Evolutionary conservation across 2,888 invertebrate genomes (phyloP), one percentile per base, ranked within the genome.

Genomic region (Busseola fusca): DNA sequence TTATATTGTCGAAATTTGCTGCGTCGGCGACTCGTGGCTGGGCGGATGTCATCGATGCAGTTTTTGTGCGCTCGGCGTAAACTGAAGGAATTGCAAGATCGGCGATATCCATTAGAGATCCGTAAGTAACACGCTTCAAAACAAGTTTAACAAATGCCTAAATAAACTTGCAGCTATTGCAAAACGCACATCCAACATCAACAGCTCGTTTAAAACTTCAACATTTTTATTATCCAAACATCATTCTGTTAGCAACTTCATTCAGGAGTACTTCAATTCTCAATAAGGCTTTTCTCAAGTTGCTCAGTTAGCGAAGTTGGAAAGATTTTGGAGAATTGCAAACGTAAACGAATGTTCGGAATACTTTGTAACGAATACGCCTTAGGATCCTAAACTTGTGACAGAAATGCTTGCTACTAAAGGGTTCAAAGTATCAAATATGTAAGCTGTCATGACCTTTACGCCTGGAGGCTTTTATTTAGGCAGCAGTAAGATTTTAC

Each of bases 291-390:
- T 57, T 70, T 30, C 30, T 21, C 14, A 60, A 56, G n/a, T n/a
- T n/a, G 37, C 34, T 0, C 4, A 63, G 62, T 48, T 63, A 0
- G 4, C 3, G 3, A 45, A 56, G 59, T 56, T 60, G 14, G 27
- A 25, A 74, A 48, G 14, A 66, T 74, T 45, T 45, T 42, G 16
- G 0, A 34, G 25, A 25, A 50, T 56, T 10, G 50, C 63, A 56
- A 59, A 64, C 48, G 42, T 50, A 14, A 58, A 42, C 48, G 40
- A 50, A 63, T 57, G n/a, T 30, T 63, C 6, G 1, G n/a, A 50
- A 59, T 59, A 64, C 30, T 76, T 74, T 10, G 1, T 50, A 64
- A 79, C 79, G 68, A 73, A 10, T 18, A 27, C 30, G 18, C 37
- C 65, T 56, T 42, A 30, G 57, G 6, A 64, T 34, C 52, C 30